Conservation (phyloP, 2,888 invertebrate species). For the Spialia ferax region DNA sequence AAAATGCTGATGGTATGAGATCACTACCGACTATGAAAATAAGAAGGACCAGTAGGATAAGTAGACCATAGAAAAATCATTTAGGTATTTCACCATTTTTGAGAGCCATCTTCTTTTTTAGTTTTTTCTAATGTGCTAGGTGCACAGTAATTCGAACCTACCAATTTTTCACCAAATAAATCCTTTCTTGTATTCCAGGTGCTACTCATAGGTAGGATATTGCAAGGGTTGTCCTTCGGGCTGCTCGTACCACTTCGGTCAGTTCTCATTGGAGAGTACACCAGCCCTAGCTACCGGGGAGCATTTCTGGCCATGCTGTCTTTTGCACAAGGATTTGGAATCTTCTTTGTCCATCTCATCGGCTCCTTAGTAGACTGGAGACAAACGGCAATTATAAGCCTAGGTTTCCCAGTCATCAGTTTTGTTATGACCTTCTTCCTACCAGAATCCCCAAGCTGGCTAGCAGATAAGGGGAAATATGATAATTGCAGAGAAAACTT, state of each 20-base stretch:
- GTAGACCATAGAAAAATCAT: too few relatives aligned
- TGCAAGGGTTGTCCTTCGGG: conserved; percentile 80
- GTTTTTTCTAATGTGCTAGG: too few relatives aligned
- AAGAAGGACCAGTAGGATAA: too few relatives aligned
- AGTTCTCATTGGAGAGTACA: conserved; percentile 83
- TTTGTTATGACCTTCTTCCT: conserved; percentile 67
- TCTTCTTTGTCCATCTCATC: conserved; percentile 86
- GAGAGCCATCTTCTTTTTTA: too few relatives aligned
- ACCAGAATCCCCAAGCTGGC: conserved; percentile 89
- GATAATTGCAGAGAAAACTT: conserved; percentile 84
- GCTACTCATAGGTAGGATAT: conserved; percentile 60
- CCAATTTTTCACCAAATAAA: too few relatives aligned
- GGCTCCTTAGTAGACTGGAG: conserved; percentile 87
- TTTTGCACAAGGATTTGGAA: conserved; percentile 85
- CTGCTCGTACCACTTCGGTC: conserved; percentile 77
- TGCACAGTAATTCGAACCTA: too few relatives aligned
- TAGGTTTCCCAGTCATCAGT: conserved; percentile 73
- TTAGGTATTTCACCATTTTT: too few relatives aligned
- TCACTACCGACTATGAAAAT: too few relatives aligned
- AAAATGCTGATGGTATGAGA: too few relatives aligned
- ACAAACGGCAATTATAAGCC: conserved; percentile 77
- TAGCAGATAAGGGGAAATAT: conserved; percentile 81
- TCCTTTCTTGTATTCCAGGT: conserved; percentile 54
- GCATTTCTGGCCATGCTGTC: conserved; percentile 86
- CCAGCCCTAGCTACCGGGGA: conserved; percentile 86